Base-by-base conservation (phyloP, 2,797 vertebrate genomes). In the Sitta carolinensis region DNA sequence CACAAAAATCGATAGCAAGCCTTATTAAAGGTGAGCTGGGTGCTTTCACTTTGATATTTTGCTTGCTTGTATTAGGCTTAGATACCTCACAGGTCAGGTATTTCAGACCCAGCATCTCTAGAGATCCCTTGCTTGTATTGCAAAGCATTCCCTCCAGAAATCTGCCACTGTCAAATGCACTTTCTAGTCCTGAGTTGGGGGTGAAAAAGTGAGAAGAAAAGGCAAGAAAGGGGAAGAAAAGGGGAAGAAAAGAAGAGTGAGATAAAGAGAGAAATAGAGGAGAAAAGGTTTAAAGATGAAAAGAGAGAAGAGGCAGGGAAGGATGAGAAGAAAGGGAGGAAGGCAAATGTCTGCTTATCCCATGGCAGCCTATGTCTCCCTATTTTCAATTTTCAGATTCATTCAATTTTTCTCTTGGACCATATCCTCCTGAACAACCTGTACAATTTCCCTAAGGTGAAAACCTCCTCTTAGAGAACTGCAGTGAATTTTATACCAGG, bases 21-120 rank as follows among this genome's bases (percentile, higher is more conserved):
- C 80, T 91, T 97, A 95, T 96, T 95, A 96, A 96, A 96, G 81
- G 89, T 96, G 93, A 95, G 89, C n/a, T 54, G 80, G 90, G 63
- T 93, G 62, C 62, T 63, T 95, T 93, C 84, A 84, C 32, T 87
- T 43, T 30, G 68, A 85, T 73, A 76, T 95, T 79, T 92, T 91
- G 45, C 85, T 91, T 94, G 69, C 68, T 79, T 87, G 59, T 62
- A 62, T 87, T 90, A 78, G 59, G 81, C 91, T 95, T 89, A 59
- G 80, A 69, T 81, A 90, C 34, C 61, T 69, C 92, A 70, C 73
- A 84, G 83, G 74, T 94, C 96, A 93, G 50, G 32, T 43, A 76
- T 79, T 79, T 86, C 88, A 93, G 75, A 88, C 51, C 68, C 43
- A 50, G 45, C 19, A 78, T 96, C 93, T 96, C 90, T 38, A 90